phyloP scores from a whole-genome alignment of 1,140 invertebrate species.

The Drosophila simulans region DNA sequence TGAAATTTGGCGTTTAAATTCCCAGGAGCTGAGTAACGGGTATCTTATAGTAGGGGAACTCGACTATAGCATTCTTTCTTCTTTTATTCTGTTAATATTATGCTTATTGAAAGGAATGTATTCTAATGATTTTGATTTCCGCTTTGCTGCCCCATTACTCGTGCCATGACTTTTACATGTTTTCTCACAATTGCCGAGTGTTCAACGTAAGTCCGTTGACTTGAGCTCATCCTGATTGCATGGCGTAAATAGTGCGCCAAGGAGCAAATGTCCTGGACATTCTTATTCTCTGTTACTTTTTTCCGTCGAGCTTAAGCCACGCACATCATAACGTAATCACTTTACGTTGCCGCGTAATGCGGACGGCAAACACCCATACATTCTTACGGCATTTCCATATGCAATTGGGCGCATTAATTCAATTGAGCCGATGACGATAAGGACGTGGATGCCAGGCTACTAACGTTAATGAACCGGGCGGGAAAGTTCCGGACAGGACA shows the following conservation, averaged over 20 bases:
- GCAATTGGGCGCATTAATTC: slow-evolving; percentile 39
- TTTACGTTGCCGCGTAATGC: slow-evolving; percentile 24
- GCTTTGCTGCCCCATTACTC: neutral
- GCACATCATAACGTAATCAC: slow-evolving; percentile 36
- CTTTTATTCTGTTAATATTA: no score
- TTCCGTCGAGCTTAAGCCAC: slow-evolving; percentile 2
- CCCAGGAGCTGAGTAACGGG: no score
- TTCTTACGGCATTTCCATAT: slow-evolving; percentile 18
- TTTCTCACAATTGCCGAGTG: slow-evolving; percentile 10
- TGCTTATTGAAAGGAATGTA: no score
- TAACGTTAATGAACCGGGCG: slow-evolving; percentile 30
- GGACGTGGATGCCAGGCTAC: neutral
- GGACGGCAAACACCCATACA: neutral
- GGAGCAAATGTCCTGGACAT: neutral
- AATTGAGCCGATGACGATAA: slow-evolving; percentile 29
- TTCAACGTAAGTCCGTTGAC: slow-evolving; percentile 15
- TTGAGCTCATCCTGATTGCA: slow-evolving; percentile 26
- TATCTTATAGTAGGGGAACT: no score
- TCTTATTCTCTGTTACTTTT: neutral
- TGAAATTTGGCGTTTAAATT: no score
- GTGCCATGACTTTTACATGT: neutral
- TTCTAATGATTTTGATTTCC: no score
- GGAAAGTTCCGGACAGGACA: neutral
- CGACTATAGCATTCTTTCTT: no score
- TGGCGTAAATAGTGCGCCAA: slow-evolving; percentile 7